Base-by-base conservation (phyloP, 2,888 invertebrate genomes). In the Dastarcus helophoroides region DNA sequence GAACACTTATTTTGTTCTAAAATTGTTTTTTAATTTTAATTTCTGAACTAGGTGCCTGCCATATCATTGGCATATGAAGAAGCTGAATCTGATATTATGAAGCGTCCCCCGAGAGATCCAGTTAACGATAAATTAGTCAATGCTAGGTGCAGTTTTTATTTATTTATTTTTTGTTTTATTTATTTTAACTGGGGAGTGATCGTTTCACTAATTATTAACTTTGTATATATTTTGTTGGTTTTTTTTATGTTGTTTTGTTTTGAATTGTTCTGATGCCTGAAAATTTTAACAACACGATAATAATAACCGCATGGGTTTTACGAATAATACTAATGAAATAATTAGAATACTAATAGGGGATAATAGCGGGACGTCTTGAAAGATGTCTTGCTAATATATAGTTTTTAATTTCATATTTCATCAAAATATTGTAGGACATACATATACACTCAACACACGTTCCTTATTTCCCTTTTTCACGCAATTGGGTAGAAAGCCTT, bases 11-110 rank as follows among this genome's bases (percentile, higher is more conserved):
- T n/a, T n/a, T n/a, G n/a, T n/a, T n/a, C n/a, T n/a, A n/a, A n/a
- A n/a, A n/a, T n/a, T n/a, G n/a, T n/a, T 19, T 7, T 19, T 19
- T 19, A 7, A 7, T 19, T 19, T 8, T 24, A 9, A 8, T 24
- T 24, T 10, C 6, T 7, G 6, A 25, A 25, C 38, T 53, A 85
- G 85, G 76, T 86, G 56, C 89, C 89, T 55, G 89, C 89, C 51
- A 89, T 90, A 64, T 88, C 89, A 48, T 72, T 90, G 63, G 88
- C 89, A 51, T 89, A 89, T 66, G 89, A 90, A 68, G 71, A 75
- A 57, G 83, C 88, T 37, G 89, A 90, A 65, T 77, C 82, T 45
- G 89, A 89, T 72, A 90, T 90, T 62, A 90, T 90, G 89, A 88
- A 88, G 76, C 75, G 88, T 54, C 79, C 79, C 52, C 89, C 89